Evolutionary conservation across 1,140 invertebrate genomes (phyloP), one percentile per base, ranked within the genome.

Genomic region (Schlechtendalia chinensis): DNA sequence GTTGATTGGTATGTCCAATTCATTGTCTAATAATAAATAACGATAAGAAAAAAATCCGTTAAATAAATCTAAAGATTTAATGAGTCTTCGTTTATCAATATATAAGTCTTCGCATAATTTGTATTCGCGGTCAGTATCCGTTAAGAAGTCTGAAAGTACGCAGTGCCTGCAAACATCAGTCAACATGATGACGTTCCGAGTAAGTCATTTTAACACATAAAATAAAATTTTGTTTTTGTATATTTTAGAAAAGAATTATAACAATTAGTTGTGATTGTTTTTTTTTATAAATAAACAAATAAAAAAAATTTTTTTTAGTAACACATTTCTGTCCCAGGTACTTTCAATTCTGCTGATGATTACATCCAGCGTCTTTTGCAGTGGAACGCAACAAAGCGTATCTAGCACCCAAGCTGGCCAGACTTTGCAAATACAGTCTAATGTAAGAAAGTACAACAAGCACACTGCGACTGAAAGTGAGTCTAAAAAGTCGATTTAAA

Each of bases 21-120:
- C 75, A 79, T 79, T 79, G 75, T 79, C 47, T 63, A 63, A 59
- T 79, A 17, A 77, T 79, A 79, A 53, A 77, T 77, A 59, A 77
- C 10, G 72, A 77, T 59, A 8, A 58, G 58, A 47, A 69, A 67
- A 72, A 72, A 58, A 74, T 47, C 75, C 75, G 56, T 79, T 59
- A 79, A 79, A 79, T 29, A 19, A 17, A 63, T 47, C 39, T 22
- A 72, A 47, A 17, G 14, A 77, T 58, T n/a, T 75, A 14, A 16
- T 77, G 56, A 29, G 8, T 77, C 22, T 61, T 58, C 12, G 29
- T 19, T 19, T n/a, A 39, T 24, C 27, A 6, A 27, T 79, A 79
- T 79, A 79, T 19, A 79, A 79, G 58, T 19, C 58, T 19, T 5
- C 10, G n/a, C 29, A 50, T 16, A 47, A 63, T 79, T 59, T 24